Percentiles rank a stretch among this genome's conserved stretches.
Evolutionary conservation across 2,113 vertebrate genomes (phyloP).

Genomic region (Spheniscus mendiculus): DNA sequence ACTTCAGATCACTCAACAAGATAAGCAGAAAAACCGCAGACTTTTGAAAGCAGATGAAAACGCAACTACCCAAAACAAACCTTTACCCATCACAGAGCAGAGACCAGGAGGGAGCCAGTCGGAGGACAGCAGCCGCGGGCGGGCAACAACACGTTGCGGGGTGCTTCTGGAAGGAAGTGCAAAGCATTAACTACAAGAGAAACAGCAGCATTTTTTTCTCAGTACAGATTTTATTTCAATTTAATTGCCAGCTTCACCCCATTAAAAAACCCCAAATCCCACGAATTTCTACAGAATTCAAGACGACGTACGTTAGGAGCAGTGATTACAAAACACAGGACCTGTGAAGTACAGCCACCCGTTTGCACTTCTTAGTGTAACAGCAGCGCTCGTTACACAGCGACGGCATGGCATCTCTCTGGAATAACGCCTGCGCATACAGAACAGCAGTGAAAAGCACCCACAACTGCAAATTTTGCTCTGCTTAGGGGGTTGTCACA

Average conservation of each 20-base stretch:
- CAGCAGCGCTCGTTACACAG: neutral
- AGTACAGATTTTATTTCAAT: constrained; percentile 30
- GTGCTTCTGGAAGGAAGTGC: rapidly evolving
- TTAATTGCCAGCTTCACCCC: neutral
- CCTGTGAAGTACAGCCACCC: neutral
- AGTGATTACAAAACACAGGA: neutral
- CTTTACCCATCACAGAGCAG: neutral
- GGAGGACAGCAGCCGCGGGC: rapidly evolving
- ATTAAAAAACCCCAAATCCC: neutral
- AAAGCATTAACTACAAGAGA: neutral
- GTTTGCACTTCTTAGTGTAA: too few relatives aligned
- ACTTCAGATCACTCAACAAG: neutral
- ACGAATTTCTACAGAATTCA: neutral
- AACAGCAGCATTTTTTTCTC: neutral
- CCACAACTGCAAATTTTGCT: neutral
- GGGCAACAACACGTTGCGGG: rapidly evolving
- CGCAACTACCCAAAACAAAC: neutral
- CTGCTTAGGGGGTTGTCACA: too few relatives aligned
- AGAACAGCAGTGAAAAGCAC: neutral
- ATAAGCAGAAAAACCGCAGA: neutral
- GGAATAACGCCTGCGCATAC: neutral
- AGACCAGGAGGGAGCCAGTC: rapidly evolving
- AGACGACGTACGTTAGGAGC: rapidly evolving
- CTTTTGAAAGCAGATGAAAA: neutral
- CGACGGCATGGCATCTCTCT: neutral